Base-by-base conservation (phyloP, 1,140 invertebrate genomes). In the Sminthurides bifidus region DNA sequence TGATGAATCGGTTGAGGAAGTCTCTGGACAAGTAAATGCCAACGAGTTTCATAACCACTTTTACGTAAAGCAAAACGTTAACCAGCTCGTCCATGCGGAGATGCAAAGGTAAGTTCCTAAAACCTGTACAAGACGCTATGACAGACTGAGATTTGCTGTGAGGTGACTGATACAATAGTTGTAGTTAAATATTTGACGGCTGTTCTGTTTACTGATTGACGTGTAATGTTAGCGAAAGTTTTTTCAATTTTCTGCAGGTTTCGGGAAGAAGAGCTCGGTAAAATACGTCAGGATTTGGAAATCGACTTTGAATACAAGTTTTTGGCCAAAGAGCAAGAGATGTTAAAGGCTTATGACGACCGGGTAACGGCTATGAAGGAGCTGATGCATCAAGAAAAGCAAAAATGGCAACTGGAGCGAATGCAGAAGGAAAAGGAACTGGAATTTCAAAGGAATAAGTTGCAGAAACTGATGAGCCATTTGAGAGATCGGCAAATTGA, bases 241-340 rank as follows among this genome's bases (percentile, higher is more conserved):
- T 12, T 48, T 24, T 12, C 41, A 19, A 12, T 51, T 49, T 37
- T 49, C 4, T 56, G 31, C 6, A 63, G 61, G 43, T 64, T 58
- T 37, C 50, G 52, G 43, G 40, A 57, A 23, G 58, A 64, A 31
- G 62, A 64, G 41, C 23, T 38, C 1, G 33, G 3, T 3, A 58
- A 51, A 41, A 51, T 64, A 21, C 31, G 56, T 3, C 44, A 65
- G n/a, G 54, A 61, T 52, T 56, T 65, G 24, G 59, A 59, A 50
- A 54, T 59, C 8, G 15, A 48, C n/a, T 24, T 60, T 15, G 59
- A 56, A 24, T 58, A 59, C 26, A 30, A 56, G 30, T 15, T 61
- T 41, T 21, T 60, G 4, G n/a, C 35, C 8, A 61, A 57, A 50
- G 63, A 65, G 53, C 59, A 63, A 40, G 57, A 59, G 21, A 30